A percentile compares a stretch with the other conserved stretches of the same genome.
phyloP scores from a whole-genome alignment of 2,888 invertebrate genomes.

The Cheilosia vulpina region DNA sequence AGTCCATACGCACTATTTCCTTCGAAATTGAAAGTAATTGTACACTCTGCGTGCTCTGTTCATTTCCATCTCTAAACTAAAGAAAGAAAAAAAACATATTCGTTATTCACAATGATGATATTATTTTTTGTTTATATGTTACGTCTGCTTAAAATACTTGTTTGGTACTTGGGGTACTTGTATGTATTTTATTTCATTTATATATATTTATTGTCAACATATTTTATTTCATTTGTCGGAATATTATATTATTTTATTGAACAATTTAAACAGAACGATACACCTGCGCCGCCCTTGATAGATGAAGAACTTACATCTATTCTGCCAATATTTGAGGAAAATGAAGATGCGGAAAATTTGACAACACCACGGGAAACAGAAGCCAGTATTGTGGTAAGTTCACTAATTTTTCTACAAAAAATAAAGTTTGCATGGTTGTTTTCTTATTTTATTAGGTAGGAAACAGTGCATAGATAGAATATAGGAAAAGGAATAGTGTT shows the following conservation, averaged over 20 bases:
- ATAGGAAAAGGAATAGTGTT: no score
- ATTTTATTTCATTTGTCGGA: neutral
- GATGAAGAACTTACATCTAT: slow-evolving; percentile 59
- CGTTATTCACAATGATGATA: slow-evolving; percentile 59
- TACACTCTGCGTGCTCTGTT: slow-evolving; percentile 22
- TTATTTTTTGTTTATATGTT: slow-evolving; percentile 28
- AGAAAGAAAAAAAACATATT: slow-evolving; percentile 33
- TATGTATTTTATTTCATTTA: slow-evolving; percentile 28
- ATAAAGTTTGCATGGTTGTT: no score
- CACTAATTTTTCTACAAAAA: no score
- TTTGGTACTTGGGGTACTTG: slow-evolving; percentile 59
- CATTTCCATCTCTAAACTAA: slow-evolving; percentile 9
- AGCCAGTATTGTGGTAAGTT: slow-evolving; percentile 41
- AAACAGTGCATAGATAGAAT: no score
- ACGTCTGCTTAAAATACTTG: slow-evolving; percentile 43
- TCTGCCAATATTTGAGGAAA: slow-evolving; percentile 45
- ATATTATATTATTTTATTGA: neutral
- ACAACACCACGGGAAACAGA: slow-evolving; percentile 54
- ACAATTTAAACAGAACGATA: slow-evolving; percentile 51
- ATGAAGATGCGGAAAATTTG: slow-evolving; percentile 43
- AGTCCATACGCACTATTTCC: no score
- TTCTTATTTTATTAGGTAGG: no score
- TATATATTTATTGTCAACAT: slow-evolving; percentile 6
- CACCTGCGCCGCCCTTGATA: slow-evolving; percentile 26
- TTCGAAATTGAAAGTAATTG: neutral